Evolutionary conservation across 2,797 vertebrate genomes (phyloP).

Genomic region (Brotula barbata): DNA sequence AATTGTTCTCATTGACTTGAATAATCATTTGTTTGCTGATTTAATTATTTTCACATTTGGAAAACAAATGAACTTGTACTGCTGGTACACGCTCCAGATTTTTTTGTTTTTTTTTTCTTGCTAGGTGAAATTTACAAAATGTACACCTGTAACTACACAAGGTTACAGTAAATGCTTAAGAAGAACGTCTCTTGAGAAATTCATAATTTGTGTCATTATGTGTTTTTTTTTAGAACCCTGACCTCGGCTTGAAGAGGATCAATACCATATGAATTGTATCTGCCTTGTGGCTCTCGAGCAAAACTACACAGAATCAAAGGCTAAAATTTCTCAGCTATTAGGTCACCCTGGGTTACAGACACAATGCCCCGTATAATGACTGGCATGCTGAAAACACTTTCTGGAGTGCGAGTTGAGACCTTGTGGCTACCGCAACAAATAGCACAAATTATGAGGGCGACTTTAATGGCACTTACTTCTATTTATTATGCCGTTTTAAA

Average conservation of each 20-base stretch:
- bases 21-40: constrained; percentile 88
- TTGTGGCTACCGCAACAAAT: constrained; percentile 63
- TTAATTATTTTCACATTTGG: constrained; percentile 84
- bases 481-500: constrained; percentile 82
- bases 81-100: constrained; percentile 31
- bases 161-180: constrained; percentile 13
- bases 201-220: constrained; percentile 47
- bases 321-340: constrained; percentile 70
- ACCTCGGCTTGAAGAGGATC: constrained; percentile 60
- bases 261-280: constrained; percentile 69
- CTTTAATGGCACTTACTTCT: constrained; percentile 70
- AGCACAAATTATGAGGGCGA: constrained; percentile 59
- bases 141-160: constrained; percentile 9
- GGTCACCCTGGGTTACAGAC: constrained; percentile 68
- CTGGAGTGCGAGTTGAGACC: constrained; percentile 55
- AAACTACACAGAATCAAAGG: constrained; percentile 67
- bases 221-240: constrained; percentile 39
- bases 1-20: constrained; percentile 88
- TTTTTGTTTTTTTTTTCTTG: constrained; percentile 23
- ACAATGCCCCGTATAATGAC: constrained; percentile 55
- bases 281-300: constrained; percentile 68
- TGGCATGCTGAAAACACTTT: constrained; percentile 69
- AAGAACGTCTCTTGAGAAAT: constrained; percentile 44
- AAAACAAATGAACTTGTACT: constrained; percentile 75
- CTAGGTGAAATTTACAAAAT: constrained; percentile 26